These are phyloP conservation scores for Macrobrachium nipponense DNA, from an alignment of 1,140 invertebrate genomes.

Conservation along the genomic window DNA sequence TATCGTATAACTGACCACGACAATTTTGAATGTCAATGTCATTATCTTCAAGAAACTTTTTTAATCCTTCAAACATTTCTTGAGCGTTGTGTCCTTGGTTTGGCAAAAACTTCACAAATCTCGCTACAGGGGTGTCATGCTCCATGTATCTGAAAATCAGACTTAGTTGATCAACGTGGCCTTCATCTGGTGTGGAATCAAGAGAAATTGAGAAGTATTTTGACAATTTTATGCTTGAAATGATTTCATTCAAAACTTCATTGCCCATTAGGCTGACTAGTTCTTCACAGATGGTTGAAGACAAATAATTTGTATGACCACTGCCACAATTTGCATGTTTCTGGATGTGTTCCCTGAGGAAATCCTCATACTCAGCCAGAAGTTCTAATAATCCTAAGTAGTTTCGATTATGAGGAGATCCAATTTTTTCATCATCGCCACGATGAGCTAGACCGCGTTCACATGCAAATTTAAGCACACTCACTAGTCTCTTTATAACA, in stretches of 20 bases:
- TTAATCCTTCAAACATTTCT: constrained; percentile 29
- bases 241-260: constrained; percentile 7
- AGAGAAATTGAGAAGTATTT: constrained; percentile 65
- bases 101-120: constrained; percentile 49
- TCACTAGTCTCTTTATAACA: no score
- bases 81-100: constrained; percentile 48
- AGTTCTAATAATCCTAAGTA: no score
- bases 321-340: constrained; percentile 1
- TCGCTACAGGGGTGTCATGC: constrained; percentile 37
- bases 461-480: no score
- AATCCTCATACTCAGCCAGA: constrained; percentile 16
- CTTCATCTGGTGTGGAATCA: constrained; percentile 63
- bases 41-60: no score
- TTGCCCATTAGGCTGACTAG: constrained; percentile 16
- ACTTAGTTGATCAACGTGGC: constrained; percentile 62
- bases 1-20: no score
- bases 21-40: no score
- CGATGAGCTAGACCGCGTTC: no score
- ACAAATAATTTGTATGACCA: constrained; percentile 24
- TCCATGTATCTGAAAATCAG: constrained; percentile 59
- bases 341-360: background rate
- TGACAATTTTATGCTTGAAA: constrained; percentile 33
- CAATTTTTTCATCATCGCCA: no score
- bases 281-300: constrained; percentile 3
- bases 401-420: no score